A percentile compares a stretch with the other conserved stretches of the same genome.
Evolutionary conservation across 2,888 invertebrate species (phyloP).

Genomic region (Eupithecia pulchellata): DNA sequence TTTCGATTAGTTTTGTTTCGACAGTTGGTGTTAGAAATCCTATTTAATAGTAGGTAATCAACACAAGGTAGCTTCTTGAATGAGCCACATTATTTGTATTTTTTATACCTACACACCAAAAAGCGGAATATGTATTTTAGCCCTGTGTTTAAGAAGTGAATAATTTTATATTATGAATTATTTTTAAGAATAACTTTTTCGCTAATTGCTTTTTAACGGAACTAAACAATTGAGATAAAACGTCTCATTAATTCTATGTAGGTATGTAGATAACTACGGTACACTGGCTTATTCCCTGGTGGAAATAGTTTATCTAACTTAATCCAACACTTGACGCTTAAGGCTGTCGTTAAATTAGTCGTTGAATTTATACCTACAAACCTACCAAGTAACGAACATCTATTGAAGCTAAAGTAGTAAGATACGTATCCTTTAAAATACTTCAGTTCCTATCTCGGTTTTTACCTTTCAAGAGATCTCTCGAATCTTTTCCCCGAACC

Average conservation of each 20-base stretch:
- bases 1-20: slow-evolving; percentile 29
- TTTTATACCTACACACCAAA: background rate
- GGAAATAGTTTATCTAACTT: background rate
- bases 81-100: background rate
- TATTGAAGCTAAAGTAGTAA: background rate
- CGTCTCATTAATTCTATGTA: background rate
- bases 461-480: slow-evolving; percentile 4
- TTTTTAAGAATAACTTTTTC: too few species aligned
- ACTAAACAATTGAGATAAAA: background rate
- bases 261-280: background rate
- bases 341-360: background rate
- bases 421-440: background rate
- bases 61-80: background rate
- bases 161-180: background rate
- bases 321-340: background rate
- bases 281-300: background rate
- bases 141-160: background rate
- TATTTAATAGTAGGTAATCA: background rate
- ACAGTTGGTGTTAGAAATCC: background rate
- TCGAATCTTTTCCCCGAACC: slow-evolving; percentile 22
- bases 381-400: background rate
- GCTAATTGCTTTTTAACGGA: background rate
- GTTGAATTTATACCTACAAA: background rate
- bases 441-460: slow-evolving; percentile 1
- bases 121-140: background rate